Evolutionary conservation across 1,140 invertebrate genomes (phyloP), one percentile per base, ranked within the genome.

Genomic region (Lasioglossum baleicum): DNA sequence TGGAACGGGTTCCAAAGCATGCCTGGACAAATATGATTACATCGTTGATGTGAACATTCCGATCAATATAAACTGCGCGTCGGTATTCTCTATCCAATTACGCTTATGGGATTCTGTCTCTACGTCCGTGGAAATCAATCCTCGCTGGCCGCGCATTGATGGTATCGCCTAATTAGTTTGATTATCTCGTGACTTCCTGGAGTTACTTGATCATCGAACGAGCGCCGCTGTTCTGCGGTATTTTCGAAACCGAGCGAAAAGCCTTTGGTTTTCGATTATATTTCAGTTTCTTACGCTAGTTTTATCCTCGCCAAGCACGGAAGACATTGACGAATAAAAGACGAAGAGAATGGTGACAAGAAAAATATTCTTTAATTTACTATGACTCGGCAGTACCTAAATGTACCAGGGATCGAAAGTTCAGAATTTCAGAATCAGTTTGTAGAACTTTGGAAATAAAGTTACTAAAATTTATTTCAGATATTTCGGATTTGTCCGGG

Each of bases 21-120:
- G 74, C 83, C 84, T 85, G 84, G 78, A 85, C 84, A 85, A 85
- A 85, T 85, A 85, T 85, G 84, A 85, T 85, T 85, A 85, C 84
- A 85, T 85, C 84, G 83, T 85, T 83, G 83, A 85, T 85, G 83
- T 61, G 83, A 85, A 85, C 83, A 83, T 85, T 85, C 83, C 83
- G 83, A 85, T 85, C 84, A 79, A 85, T 85, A 84, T 84, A 85
- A 85, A 85, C 83, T 82, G 75, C 66, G 48, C 70, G 80, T 26
- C 64, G 80, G 80, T 84, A 71, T 85, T 85, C 84, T 85, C 84
- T 82, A 81, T 75, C 82, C 84, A 84, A 85, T 85, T 85, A 85
- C 83, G 74, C 72, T 69, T 75, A 80, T 84, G 78, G 78, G 68
- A 68, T 83, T 84, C 77, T 75, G 83, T 71, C 71, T 67, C 71